Conservation (phyloP, 2,797 vertebrate genomes). For the Enteromius viviparus region DNA sequence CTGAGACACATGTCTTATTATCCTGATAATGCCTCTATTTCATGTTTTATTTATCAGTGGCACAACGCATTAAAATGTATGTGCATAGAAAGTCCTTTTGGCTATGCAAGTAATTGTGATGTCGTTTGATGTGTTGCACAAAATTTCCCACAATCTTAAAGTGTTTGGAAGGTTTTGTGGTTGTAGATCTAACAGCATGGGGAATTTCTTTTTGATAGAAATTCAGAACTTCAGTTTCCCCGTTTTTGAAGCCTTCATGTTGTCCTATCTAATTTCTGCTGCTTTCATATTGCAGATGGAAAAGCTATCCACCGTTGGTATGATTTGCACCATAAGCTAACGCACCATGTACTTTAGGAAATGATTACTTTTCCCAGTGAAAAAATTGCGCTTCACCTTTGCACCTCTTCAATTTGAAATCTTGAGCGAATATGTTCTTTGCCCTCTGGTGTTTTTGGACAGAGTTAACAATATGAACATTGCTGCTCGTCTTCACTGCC, state of each 20-base stretch:
- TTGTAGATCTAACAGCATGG: slow-evolving; percentile 34
- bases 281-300: slow-evolving; percentile 27
- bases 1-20: slow-evolving; percentile 1
- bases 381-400: slow-evolving; percentile 38
- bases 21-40: background rate
- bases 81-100: slow-evolving; percentile 37
- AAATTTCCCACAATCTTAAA: slow-evolving; percentile 23
- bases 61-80: slow-evolving; percentile 31
- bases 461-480: slow-evolving; percentile 34
- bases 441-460: slow-evolving; percentile 9
- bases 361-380: slow-evolving; percentile 38
- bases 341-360: slow-evolving; percentile 27
- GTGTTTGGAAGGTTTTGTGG: slow-evolving; percentile 28
- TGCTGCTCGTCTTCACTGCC: background rate
- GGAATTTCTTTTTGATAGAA: slow-evolving; percentile 35
- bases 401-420: slow-evolving; percentile 3
- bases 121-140: slow-evolving; percentile 43
- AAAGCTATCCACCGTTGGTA: slow-evolving; percentile 18
- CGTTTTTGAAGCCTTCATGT: slow-evolving; percentile 16
- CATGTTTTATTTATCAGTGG: slow-evolving; percentile 25
- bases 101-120: slow-evolving; percentile 41
- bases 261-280: slow-evolving; percentile 38
- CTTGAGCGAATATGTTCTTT: slow-evolving; percentile 12
- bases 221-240: slow-evolving; percentile 18
- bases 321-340: slow-evolving; percentile 25